Percentiles rank a stretch among this genome's conserved stretches.
Conservation (phyloP, 2,797 vertebrate species). For the Huso huso region DNA sequence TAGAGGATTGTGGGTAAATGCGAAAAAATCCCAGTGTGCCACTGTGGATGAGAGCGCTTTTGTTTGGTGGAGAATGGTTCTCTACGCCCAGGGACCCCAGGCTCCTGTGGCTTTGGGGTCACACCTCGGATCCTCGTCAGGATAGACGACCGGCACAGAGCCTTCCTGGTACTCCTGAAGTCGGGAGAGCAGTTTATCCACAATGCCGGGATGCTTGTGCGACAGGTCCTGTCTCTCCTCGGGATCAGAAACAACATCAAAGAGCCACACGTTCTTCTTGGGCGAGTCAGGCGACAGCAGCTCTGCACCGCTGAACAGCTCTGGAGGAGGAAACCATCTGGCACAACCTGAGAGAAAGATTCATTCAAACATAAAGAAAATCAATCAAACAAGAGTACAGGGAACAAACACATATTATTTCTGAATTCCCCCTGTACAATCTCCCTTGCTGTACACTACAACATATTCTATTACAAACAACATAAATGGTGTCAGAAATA, state of each 20-base stretch:
- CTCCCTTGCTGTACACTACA: too few relatives aligned
- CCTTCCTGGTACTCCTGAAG: conserved; percentile 60
- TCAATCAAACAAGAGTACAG: too few relatives aligned
- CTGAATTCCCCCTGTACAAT: too few relatives aligned
- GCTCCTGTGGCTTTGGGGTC: conserved; percentile 70
- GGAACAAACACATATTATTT: too few relatives aligned
- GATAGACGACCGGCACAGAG: conserved; percentile 69
- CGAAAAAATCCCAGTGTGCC: too few relatives aligned
- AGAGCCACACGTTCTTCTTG: conserved; percentile 75
- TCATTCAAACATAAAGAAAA: neutral
- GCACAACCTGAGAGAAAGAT: conserved; percentile 65
- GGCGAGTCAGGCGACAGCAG: conserved; percentile 29
- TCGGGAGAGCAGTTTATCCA: conserved; percentile 67
- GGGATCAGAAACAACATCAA: conserved; percentile 74
- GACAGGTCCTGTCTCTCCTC: conserved; percentile 83
- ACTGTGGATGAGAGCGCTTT: neutral
- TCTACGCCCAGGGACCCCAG: conserved; percentile 86
- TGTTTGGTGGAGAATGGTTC: neutral
- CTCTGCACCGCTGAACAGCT: conserved; percentile 34
- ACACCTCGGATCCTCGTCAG: conserved; percentile 72
- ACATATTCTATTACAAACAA: too few relatives aligned
- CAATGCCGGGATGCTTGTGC: conserved; percentile 57
- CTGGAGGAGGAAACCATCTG: conserved; percentile 79
- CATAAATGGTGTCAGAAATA: too few relatives aligned
- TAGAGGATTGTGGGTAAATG: neutral